Evolutionary conservation across 2,113 vertebrate species (phyloP).

Genomic region (Macquaria australasica): DNA sequence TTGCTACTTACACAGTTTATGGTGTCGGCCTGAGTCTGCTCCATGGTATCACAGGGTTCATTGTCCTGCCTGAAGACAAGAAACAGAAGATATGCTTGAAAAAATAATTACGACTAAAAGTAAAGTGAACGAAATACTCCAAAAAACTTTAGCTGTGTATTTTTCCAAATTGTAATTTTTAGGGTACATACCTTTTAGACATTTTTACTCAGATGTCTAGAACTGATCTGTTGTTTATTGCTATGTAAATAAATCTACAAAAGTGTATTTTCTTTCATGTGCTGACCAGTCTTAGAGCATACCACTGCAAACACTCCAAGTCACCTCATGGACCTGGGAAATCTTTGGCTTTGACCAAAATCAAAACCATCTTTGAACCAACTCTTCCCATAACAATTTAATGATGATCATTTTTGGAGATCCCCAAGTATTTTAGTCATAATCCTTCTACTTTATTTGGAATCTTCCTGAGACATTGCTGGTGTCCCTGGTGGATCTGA

Average conservation of each 20-base stretch:
- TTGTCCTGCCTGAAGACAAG: constrained; percentile 77
- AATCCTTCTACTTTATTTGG: not conserved
- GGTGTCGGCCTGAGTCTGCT: constrained; percentile 71
- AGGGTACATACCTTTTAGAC: not conserved
- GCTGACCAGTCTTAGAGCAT: not conserved
- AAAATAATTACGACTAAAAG: not conserved
- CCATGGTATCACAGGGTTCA: constrained; percentile 77
- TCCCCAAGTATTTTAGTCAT: not conserved
- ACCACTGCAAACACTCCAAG: no score
- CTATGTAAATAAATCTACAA: not conserved
- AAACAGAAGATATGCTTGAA: not conserved
- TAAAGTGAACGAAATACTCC: not conserved
- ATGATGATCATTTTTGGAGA: not conserved
- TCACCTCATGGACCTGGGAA: not conserved
- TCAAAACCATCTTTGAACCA: not conserved
- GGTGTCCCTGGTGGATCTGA: not conserved
- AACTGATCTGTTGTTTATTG: not conserved
- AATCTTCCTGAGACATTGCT: not conserved
- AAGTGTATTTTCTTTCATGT: not conserved
- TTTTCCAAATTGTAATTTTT: not conserved
- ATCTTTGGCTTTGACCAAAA: not conserved
- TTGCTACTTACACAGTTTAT: constrained; percentile 77
- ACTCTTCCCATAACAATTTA: not conserved
- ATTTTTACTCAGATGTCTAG: not conserved
- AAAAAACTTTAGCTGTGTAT: not conserved